phyloP scores from a whole-genome alignment of 1,140 invertebrate species.

The Eulimnadia texana region DNA sequence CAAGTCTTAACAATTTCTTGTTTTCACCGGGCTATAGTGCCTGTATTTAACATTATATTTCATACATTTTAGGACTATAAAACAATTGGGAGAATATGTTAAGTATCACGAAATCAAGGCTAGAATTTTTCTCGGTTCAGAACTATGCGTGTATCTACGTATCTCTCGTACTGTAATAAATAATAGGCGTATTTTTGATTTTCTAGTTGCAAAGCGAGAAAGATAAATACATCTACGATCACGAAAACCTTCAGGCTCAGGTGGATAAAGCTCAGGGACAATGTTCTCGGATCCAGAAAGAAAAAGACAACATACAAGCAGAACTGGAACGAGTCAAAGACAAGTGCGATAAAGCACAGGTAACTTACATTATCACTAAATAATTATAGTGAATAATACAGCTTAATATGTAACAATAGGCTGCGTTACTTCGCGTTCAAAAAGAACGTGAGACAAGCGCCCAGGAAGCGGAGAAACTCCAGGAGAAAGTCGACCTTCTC shows the following conservation, averaged over 20 bases:
- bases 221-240: slow-evolving; percentile 75
- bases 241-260: slow-evolving; percentile 74
- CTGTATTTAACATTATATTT: no score
- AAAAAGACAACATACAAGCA: slow-evolving; percentile 64
- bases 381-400: neutral
- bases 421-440: slow-evolving; percentile 56
- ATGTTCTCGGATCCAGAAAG: slow-evolving; percentile 69
- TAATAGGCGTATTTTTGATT: no score
- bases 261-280: slow-evolving; percentile 76
- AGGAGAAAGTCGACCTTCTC: slow-evolving; percentile 61
- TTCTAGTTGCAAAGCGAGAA: slow-evolving; percentile 69
- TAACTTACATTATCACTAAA: slow-evolving; percentile 27
- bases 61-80: no score
- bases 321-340: slow-evolving; percentile 73
- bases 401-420: slow-evolving; percentile 27
- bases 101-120: no score
- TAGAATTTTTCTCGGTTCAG: no score
- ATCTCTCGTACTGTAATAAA: no score
- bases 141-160: no score
- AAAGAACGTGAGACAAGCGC: slow-evolving; percentile 71
- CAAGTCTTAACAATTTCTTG: no score
- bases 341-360: slow-evolving; percentile 77
- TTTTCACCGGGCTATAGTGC: no score
- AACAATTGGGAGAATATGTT: no score
- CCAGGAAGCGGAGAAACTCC: slow-evolving; percentile 61